phyloP scores from a whole-genome alignment of 1,140 invertebrate species.

The Saccostrea glomerata region DNA sequence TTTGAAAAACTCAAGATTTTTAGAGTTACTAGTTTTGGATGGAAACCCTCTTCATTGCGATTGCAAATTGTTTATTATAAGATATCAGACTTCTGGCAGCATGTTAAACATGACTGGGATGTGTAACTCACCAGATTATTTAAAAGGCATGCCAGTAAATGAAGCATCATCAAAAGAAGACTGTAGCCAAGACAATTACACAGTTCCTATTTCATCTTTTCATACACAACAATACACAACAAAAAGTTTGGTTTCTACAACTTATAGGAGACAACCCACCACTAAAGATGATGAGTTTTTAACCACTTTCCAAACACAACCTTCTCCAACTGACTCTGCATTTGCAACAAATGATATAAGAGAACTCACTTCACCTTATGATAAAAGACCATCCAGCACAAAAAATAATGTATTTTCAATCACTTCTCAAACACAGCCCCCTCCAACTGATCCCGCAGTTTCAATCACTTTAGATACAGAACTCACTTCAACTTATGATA shows the following conservation, averaged over 20 bases:
- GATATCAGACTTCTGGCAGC: neutral
- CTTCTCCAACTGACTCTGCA: too few species aligned
- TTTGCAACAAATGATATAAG: neutral
- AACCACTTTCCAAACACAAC: too few species aligned
- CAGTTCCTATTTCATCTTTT: neutral
- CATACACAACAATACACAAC: neutral
- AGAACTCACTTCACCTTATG: neutral
- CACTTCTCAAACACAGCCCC: too few species aligned
- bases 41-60: conserved; percentile 36
- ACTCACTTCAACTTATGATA: neutral
- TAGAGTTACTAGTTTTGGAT: neutral
- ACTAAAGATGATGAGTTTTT: neutral
- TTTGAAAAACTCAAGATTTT: neutral
- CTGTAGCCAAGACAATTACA: neutral
- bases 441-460: too few species aligned
- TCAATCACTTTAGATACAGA: too few species aligned
- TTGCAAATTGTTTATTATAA: neutral
- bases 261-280: neutral
- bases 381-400: too few species aligned
- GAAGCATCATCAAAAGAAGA: neutral
- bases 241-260: neutral
- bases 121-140: neutral
- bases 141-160: neutral
- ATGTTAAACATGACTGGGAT: conserved; percentile 6
- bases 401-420: too few species aligned